These are phyloP conservation scores for Heterohyrax brucei DNA, from an alignment of 2,797 vertebrate genomes.

Conservation along the genomic window DNA sequence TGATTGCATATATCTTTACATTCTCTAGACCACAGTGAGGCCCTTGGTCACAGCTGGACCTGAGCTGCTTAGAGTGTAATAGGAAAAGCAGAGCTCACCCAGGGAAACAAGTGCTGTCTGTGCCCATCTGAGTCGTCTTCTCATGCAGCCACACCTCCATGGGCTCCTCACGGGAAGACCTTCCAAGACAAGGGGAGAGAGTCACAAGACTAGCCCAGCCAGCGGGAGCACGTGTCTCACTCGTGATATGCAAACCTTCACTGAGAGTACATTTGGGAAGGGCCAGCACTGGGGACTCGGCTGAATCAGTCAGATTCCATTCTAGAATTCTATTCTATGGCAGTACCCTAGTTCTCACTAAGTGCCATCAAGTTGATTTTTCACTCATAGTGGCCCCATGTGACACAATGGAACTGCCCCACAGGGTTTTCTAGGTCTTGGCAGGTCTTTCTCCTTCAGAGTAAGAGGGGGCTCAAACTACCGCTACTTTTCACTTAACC, in stretches of 20 bases:
- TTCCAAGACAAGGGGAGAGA: background rate
- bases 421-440: background rate
- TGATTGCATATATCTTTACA: fast-evolving
- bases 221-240: fast-evolving
- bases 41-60: background rate
- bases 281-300: fast-evolving
- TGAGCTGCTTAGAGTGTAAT: background rate
- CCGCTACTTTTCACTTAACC: too few relatives aligned
- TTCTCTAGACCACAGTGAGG: too few relatives aligned
- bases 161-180: background rate
- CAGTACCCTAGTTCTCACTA: background rate
- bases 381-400: background rate
- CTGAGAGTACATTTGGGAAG: fast-evolving
- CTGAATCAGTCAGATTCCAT: background rate
- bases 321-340: background rate
- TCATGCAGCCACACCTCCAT: background rate
- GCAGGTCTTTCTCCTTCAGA: background rate
- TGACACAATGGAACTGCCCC: too few relatives aligned
- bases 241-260: fast-evolving
- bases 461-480: background rate
- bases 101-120: background rate
- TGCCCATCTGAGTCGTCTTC: too few relatives aligned
- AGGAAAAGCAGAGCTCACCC: slow-evolving; percentile 74
- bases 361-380: background rate
- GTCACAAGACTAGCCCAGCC: slow-evolving; percentile 17